A percentile compares a stretch with the other conserved stretches of the same genome.
phyloP scores from a whole-genome alignment of 2,888 invertebrate species.

The Koerneria pararmatus region DNA sequence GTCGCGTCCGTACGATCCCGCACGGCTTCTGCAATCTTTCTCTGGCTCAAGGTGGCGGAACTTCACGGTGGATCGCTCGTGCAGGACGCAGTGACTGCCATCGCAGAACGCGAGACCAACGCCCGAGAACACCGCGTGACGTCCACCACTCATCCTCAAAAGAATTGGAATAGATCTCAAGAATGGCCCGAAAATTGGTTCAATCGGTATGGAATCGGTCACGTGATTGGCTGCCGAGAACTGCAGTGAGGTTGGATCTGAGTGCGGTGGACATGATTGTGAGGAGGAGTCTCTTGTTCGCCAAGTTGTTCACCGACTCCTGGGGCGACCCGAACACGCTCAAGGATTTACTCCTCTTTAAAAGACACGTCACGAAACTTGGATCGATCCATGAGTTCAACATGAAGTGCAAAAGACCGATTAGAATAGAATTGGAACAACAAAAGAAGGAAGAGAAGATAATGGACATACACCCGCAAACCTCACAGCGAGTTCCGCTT shows the following conservation, averaged over 20 bases:
- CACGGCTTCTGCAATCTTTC: conserved; percentile 48
- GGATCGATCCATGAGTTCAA: no score
- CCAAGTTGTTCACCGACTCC: conserved; percentile 16
- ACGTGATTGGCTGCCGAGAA: conserved; percentile 68
- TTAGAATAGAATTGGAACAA: no score
- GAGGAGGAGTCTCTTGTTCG: neutral
- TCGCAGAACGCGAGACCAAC: conserved; percentile 69
- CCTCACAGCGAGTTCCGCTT: conserved; percentile 7
- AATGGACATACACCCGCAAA: conserved; percentile 59
- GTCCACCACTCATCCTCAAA: conserved; percentile 72
- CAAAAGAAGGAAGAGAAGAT: neutral
- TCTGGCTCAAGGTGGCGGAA: conserved; percentile 74
- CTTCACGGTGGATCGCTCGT: conserved; percentile 75
- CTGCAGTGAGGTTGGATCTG: conserved; percentile 37
- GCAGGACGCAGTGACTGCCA: conserved; percentile 22
- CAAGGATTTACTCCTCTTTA: no score
- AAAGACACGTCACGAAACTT: no score
- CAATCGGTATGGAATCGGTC: conserved; percentile 77
- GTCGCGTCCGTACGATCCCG: conserved; percentile 88
- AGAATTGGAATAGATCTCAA: no score
- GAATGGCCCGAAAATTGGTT: no score
- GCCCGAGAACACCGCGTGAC: conserved; percentile 82
- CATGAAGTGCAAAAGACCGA: no score
- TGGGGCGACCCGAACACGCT: neutral
- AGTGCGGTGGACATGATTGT: conserved; percentile 29